Percentiles rank a stretch among this genome's conserved stretches.
These are phyloP conservation scores for Hipposideros armiger DNA, from an alignment of 2,113 vertebrate species.

Conservation along the genomic window DNA sequence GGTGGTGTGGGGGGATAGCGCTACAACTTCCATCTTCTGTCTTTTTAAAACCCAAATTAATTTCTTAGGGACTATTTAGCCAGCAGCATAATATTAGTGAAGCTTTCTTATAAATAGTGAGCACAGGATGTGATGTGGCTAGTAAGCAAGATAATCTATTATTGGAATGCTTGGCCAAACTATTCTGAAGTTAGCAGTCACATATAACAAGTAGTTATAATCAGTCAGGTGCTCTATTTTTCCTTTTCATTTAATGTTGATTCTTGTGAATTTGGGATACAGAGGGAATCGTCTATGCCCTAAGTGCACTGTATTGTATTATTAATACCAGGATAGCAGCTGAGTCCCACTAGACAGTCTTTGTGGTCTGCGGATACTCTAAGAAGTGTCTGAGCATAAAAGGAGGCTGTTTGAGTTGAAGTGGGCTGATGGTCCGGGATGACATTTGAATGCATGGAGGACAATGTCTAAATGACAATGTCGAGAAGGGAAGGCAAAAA, in stretches of 20 bases:
- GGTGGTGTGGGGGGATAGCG: not conserved
- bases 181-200: constrained; percentile 56
- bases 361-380: constrained; percentile 86
- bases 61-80: constrained; percentile 73
- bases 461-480: constrained; percentile 87
- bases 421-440: constrained; percentile 85
- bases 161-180: constrained; percentile 19
- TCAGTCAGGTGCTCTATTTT: constrained; percentile 68
- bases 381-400: constrained; percentile 88
- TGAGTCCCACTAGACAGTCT: constrained; percentile 85
- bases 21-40: constrained; percentile 49
- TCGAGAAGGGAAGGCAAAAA: constrained; percentile 79
- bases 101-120: constrained; percentile 44
- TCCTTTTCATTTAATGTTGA: constrained; percentile 74
- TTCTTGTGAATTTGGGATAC: constrained; percentile 81
- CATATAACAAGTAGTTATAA: constrained; percentile 44
- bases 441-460: constrained; percentile 87
- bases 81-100: constrained; percentile 46
- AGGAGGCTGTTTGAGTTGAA: constrained; percentile 86
- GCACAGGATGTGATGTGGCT: not conserved
- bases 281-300: constrained; percentile 74
- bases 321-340: constrained; percentile 87
- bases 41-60: constrained; percentile 72
- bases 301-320: constrained; percentile 86
- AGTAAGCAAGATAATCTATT: not conserved